Conservation (phyloP, 2,113 vertebrate species). For the Ceyx melanurus region DNA sequence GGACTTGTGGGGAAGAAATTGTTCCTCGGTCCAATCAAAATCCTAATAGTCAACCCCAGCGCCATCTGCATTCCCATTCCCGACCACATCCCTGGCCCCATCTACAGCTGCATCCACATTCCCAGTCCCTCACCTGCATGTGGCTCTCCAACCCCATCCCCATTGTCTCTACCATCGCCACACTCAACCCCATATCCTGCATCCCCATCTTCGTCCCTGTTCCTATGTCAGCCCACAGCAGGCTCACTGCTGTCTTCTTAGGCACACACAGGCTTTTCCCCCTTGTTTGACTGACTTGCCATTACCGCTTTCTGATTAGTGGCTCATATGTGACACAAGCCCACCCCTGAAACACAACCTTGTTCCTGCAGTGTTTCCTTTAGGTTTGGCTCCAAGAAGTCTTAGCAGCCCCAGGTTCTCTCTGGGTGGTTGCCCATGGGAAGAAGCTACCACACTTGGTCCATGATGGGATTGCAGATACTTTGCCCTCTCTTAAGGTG, state of each 20-base stretch:
- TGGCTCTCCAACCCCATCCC: not conserved
- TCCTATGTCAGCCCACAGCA: not conserved
- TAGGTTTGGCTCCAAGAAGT: not conserved
- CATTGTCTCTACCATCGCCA: not conserved
- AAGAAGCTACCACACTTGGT: not conserved
- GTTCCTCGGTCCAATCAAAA: not conserved
- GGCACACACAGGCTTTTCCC: no score
- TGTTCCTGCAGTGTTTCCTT: not conserved
- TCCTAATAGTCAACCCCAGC: not conserved
- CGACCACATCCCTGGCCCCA: not conserved
- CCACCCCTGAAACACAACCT: not conserved
- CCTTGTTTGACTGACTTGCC: not conserved
- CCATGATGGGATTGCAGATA: not conserved
- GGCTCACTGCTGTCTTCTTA: not conserved
- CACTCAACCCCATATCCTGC: no score
- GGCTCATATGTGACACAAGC: not conserved
- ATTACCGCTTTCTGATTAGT: not conserved
- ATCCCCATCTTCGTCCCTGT: not conserved
- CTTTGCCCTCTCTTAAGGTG: not conserved
- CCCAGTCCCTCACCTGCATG: not conserved
- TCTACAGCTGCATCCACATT: not conserved
- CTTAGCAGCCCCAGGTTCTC: not conserved
- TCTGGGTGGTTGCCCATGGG: not conserved
- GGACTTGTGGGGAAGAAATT: not conserved
- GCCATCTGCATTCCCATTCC: not conserved